Evolutionary conservation across 1,140 invertebrate species (phyloP).

Genomic region (Paracyclopina nana): DNA sequence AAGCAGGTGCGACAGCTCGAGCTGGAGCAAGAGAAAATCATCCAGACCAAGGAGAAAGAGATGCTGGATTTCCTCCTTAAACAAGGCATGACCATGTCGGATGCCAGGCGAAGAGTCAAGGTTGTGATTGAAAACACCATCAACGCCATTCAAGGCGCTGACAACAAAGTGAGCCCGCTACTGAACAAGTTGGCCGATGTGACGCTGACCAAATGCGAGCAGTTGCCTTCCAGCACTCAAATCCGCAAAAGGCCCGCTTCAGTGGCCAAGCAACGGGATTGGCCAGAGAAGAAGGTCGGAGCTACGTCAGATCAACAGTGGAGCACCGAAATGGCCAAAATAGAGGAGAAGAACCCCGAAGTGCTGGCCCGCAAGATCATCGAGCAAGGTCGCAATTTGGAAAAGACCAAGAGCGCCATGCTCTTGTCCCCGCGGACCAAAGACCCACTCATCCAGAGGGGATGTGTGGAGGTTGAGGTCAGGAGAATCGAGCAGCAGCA

Average conservation of each 20-base stretch:
- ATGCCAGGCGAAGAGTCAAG: background rate
- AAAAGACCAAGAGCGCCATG: too few relatives aligned
- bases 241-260: constrained; percentile 3
- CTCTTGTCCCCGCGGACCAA: too few relatives aligned
- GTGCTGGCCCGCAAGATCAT: constrained; percentile 67
- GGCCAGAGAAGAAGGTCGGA: constrained; percentile 18
- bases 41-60: constrained; percentile 5
- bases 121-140: background rate
- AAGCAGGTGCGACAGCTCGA: background rate
- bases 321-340: constrained; percentile 70
- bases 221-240: constrained; percentile 5
- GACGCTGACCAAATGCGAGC: background rate
- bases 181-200: background rate
- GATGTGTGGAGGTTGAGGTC: too few relatives aligned
- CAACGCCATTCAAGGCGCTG: background rate
- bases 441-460: too few relatives aligned
- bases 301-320: constrained; percentile 56
- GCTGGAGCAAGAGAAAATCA: background rate
- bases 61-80: background rate
- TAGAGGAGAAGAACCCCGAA: constrained; percentile 74
- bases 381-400: constrained; percentile 44
- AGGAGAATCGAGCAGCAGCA: too few relatives aligned
- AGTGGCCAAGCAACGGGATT: background rate
- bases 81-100: background rate
- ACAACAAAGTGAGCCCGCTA: background rate